A percentile compares a stretch with the other conserved stretches of the same genome.
phyloP scores from a whole-genome alignment of 1,140 invertebrate genomes.

The Stegodyphus dumicola region DNA sequence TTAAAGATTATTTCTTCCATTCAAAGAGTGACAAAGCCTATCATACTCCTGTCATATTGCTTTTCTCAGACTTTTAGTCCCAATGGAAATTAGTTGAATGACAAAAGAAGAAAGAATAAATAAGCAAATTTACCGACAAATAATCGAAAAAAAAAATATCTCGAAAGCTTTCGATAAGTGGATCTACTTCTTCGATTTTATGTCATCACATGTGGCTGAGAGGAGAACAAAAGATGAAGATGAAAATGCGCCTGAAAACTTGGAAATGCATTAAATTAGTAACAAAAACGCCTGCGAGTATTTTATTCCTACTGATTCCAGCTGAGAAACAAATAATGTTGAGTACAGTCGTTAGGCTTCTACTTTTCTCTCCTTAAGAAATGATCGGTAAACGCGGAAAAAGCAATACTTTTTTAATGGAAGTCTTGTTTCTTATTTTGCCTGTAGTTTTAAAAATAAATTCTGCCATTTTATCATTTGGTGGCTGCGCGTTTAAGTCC shows the following conservation, averaged over 20 bases:
- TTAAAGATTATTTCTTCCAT: too few relatives aligned
- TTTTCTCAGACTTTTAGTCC: too few relatives aligned
- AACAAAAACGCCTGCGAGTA: conserved; percentile 1
- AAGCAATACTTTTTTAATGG: conserved; percentile 32
- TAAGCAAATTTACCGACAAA: too few relatives aligned
- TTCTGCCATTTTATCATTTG: conserved; percentile 26
- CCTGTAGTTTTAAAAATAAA: conserved; percentile 20
- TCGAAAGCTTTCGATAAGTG: too few relatives aligned
- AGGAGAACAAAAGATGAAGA: not conserved
- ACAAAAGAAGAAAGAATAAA: too few relatives aligned
- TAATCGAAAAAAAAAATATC: too few relatives aligned
- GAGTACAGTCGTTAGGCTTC: conserved; percentile 15
- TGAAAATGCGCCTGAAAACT: conserved; percentile 22
- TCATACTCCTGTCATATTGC: too few relatives aligned
- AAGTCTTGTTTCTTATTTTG: conserved; percentile 10
- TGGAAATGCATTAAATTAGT: conserved; percentile 22
- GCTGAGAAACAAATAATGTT: conserved; percentile 8
- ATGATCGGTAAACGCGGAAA: not conserved
- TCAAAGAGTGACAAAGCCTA: too few relatives aligned
- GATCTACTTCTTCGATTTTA: too few relatives aligned
- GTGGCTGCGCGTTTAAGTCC: not conserved
- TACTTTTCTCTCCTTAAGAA: conserved; percentile 18
- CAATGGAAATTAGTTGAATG: too few relatives aligned
- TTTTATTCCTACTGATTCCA: not conserved
- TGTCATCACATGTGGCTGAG: conserved; percentile 6